Conservation (phyloP, 2,113 vertebrate species). For the Bubo scandiacus region DNA sequence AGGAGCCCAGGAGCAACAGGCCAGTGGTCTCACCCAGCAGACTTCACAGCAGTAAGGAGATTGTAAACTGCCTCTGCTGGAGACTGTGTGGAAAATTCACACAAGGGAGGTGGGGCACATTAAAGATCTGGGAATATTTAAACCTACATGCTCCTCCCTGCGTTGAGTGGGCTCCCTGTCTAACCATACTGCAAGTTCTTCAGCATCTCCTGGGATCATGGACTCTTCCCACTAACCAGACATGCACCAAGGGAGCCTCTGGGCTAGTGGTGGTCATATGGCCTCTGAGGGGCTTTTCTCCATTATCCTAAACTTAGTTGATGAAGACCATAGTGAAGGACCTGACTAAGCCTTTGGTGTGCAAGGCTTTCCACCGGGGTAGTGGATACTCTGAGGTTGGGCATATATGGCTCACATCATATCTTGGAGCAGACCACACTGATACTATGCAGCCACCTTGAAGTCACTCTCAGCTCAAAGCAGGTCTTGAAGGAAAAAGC, state of each 20-base stretch:
- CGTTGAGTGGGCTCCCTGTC: not conserved
- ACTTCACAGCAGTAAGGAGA: not conserved
- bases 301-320: not conserved
- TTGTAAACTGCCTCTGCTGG: not conserved
- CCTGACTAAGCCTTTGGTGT: not conserved
- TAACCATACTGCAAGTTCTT: not conserved
- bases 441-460: not conserved
- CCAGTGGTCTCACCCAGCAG: not conserved
- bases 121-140: not conserved
- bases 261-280: not conserved
- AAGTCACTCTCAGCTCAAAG: not conserved
- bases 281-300: not conserved
- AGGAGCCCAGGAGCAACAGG: not conserved
- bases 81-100: not conserved
- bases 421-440: not conserved
- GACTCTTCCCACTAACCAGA: not conserved
- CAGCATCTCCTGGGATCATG: not conserved
- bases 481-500: not conserved
- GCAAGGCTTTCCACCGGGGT: not conserved
- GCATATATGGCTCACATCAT: not conserved
- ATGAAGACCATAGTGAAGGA: not conserved
- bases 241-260: not conserved
- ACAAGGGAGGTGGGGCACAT: not conserved
- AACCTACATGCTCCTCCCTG: not conserved
- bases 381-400: not conserved